phyloP scores from a whole-genome alignment of 1,140 invertebrate species.

The Papilio polytes region DNA sequence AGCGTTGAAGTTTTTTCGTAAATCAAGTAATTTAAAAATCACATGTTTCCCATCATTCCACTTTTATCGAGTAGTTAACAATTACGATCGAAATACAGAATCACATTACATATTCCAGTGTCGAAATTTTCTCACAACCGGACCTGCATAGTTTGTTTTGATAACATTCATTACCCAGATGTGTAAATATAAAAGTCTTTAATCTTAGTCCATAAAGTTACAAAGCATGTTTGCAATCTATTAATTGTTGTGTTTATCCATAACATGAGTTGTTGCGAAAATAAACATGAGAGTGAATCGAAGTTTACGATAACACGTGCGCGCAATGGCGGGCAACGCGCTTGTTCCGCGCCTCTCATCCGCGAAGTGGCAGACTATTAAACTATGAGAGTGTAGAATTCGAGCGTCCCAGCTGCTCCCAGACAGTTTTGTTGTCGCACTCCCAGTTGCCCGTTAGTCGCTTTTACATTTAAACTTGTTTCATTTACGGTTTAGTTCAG shows the following conservation, averaged over 20 bases:
- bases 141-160: constrained; percentile 12
- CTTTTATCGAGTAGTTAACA: neutral
- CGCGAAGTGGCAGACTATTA: constrained; percentile 18
- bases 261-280: constrained; percentile 47
- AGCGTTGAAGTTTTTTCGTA: too few relatives aligned
- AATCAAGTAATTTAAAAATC: neutral
- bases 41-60: neutral
- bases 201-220: constrained; percentile 30
- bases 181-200: constrained; percentile 33
- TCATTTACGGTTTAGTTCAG: neutral
- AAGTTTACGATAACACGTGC: constrained; percentile 41
- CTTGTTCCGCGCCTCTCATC: constrained; percentile 15
- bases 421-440: constrained; percentile 26
- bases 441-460: neutral
- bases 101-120: neutral
- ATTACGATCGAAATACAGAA: neutral
- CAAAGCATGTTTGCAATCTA: constrained; percentile 43
- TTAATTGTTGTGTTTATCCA: constrained; percentile 59
- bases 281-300: constrained; percentile 34
- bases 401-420: neutral
- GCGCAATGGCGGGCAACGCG: constrained; percentile 13
- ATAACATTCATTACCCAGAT: constrained; percentile 27
- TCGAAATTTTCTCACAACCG: constrained; percentile 26
- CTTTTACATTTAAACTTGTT: constrained; percentile 31
- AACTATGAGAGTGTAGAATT: constrained; percentile 8